These are phyloP conservation scores for Gibbula magus DNA, from an alignment of 2,888 invertebrate species.

Conservation along the genomic window DNA sequence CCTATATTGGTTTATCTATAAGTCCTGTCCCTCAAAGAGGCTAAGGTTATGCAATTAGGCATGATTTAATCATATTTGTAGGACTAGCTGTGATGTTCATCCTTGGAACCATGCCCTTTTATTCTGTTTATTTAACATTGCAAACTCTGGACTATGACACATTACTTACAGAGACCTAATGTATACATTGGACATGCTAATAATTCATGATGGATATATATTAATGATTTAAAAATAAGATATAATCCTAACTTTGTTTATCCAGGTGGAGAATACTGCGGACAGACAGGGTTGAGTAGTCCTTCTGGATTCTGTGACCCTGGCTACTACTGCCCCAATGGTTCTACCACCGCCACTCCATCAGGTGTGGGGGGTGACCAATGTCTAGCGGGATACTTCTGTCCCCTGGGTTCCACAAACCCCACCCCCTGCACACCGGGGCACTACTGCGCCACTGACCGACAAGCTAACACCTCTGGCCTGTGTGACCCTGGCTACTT, in stretches of 20 bases:
- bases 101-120: too few relatives aligned
- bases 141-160: too few relatives aligned
- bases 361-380: conserved; percentile 56
- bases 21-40: too few relatives aligned
- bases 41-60: too few relatives aligned
- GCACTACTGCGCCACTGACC: conserved; percentile 61
- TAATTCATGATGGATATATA: not conserved
- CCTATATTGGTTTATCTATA: too few relatives aligned
- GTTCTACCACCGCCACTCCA: conserved; percentile 86
- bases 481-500: conserved; percentile 67
- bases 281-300: conserved; percentile 50
- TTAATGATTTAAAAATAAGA: not conserved
- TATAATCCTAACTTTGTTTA: not conserved
- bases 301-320: conserved; percentile 66
- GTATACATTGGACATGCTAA: not conserved
- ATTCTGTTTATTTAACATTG: too few relatives aligned
- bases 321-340: conserved; percentile 88
- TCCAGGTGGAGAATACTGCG: conserved; percentile 69
- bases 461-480: conserved; percentile 64
- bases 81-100: too few relatives aligned
- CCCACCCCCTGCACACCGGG: conserved; percentile 66
- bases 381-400: conserved; percentile 64
- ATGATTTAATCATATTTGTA: too few relatives aligned
- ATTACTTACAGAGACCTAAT: too few relatives aligned
- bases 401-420: conserved; percentile 63